phyloP scores from a whole-genome alignment of 1,140 invertebrate genomes.

The Rhizoglyphus robini region DNA sequence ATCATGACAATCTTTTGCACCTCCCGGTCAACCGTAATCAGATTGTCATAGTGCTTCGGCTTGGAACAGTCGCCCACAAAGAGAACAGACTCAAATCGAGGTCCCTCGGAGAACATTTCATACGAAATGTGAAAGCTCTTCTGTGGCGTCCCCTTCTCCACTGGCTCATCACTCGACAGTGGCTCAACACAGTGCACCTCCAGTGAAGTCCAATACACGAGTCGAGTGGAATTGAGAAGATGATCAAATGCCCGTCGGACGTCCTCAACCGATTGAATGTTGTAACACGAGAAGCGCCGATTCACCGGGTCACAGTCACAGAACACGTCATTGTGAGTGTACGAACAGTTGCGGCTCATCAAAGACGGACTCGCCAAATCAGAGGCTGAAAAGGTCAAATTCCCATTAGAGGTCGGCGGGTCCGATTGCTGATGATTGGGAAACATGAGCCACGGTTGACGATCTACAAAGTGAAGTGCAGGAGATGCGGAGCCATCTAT shows the following conservation, averaged over 20 bases:
- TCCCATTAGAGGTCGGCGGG: neutral
- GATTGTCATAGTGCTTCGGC: conserved; percentile 18
- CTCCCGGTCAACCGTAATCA: conserved; percentile 12
- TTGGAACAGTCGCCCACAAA: conserved; percentile 17
- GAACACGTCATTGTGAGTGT: neutral
- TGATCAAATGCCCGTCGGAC: conserved; percentile 10
- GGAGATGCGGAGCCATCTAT: neutral
- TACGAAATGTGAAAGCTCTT: conserved; percentile 17
- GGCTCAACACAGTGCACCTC: conserved; percentile 13
- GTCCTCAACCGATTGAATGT: conserved; percentile 2
- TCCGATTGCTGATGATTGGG: neutral
- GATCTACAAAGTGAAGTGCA: neutral
- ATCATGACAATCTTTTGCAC: conserved; percentile 1
- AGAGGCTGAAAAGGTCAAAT: neutral
- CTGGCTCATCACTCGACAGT: neutral
- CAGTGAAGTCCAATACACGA: neutral
- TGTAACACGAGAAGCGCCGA: neutral
- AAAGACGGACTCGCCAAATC: neutral
- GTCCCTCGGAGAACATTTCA: conserved; percentile 16
- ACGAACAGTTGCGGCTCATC: conserved; percentile 10
- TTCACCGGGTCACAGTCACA: conserved; percentile 5
- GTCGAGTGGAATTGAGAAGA: conserved; percentile 8
- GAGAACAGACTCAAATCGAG: conserved; percentile 6
- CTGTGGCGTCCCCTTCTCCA: neutral
- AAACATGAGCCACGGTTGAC: neutral